Percentiles rank a stretch among this genome's conserved stretches.
These are phyloP conservation scores for Garrulus glandarius DNA, from an alignment of 2,797 vertebrate species.

Conservation along the genomic window DNA sequence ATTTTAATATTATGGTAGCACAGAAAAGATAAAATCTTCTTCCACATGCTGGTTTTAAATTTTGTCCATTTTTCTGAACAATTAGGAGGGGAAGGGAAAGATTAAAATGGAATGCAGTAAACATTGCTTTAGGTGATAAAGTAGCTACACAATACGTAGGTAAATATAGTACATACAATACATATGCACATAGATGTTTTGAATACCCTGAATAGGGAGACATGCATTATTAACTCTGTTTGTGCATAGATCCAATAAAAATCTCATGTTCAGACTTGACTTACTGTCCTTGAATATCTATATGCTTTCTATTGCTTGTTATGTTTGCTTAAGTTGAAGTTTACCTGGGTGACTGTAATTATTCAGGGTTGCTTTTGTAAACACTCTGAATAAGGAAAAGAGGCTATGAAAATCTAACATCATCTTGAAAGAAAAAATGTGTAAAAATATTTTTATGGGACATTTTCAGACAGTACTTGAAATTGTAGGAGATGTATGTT, in stretches of 20 bases:
- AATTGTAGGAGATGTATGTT: neutral
- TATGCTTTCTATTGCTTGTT: neutral
- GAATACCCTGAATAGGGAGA: neutral
- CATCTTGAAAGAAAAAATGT: neutral
- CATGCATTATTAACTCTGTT: neutral
- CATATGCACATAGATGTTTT: neutral
- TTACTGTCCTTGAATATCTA: neutral
- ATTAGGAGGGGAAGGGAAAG: neutral
- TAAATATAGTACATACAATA: rapidly evolving
- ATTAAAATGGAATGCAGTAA: neutral
- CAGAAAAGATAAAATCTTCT: neutral
- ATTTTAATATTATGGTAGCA: neutral
- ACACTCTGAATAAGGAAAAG: neutral
- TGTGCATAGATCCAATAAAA: neutral
- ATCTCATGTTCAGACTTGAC: neutral
- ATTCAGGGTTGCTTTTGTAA: neutral
- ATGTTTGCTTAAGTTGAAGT: neutral
- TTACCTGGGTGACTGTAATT: neutral
- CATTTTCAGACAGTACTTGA: neutral
- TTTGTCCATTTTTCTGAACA: neutral
- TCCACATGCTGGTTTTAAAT: neutral
- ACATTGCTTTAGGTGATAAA: neutral
- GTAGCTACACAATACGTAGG: rapidly evolving
- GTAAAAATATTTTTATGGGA: neutral
- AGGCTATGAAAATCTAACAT: neutral